Conservation (phyloP, 2,797 vertebrate species). For the Hafferia zeledoni region DNA sequence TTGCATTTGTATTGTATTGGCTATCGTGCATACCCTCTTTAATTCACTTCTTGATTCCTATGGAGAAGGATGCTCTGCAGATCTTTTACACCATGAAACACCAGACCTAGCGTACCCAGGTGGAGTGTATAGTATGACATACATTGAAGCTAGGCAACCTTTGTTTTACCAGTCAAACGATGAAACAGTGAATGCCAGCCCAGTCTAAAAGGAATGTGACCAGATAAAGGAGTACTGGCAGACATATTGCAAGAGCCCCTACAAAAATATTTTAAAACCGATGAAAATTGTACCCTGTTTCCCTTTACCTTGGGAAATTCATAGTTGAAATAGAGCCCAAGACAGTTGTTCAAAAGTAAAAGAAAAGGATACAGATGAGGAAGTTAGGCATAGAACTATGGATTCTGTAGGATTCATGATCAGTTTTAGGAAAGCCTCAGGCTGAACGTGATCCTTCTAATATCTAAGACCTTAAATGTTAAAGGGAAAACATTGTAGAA, state of each 20-base stretch:
- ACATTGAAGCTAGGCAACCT: neutral
- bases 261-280: neutral
- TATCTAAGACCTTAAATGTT: neutral
- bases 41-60: neutral
- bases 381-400: neutral
- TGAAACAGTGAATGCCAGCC: neutral
- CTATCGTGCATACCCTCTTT: neutral
- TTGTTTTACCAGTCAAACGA: neutral
- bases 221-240: neutral
- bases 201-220: neutral
- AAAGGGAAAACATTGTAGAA: neutral
- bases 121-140: too few relatives aligned
- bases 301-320: neutral
- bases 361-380: neutral
- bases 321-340: neutral
- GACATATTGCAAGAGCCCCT: neutral
- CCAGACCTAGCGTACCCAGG: accelerated
- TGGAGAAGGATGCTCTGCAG: neutral
- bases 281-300: neutral
- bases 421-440: neutral
- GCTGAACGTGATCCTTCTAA: neutral
- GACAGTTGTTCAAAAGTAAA: neutral
- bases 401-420: neutral
- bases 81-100: neutral
- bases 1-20: neutral